Conservation (phyloP, 2,113 vertebrate genomes). For the Formicarius rufipectus region DNA sequence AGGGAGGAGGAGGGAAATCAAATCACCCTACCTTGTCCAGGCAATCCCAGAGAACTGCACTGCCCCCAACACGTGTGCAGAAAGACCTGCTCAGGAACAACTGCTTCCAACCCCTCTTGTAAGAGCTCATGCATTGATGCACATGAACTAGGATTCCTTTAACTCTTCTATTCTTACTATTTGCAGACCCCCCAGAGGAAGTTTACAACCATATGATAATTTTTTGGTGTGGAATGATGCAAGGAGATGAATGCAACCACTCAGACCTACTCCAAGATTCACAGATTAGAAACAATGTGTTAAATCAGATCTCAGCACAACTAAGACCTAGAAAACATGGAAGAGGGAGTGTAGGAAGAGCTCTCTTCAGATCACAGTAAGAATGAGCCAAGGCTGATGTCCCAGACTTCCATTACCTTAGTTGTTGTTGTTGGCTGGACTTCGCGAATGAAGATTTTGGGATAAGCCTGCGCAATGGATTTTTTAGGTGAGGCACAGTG, state of each 20-base stretch:
- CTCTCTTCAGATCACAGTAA: not conserved
- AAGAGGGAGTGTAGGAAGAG: not conserved
- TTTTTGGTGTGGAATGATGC: not conserved
- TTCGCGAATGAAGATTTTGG: too few relatives aligned
- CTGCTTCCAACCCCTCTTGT: not conserved
- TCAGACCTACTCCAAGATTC: not conserved
- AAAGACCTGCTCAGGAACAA: not conserved
- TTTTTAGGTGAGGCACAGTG: too few relatives aligned
- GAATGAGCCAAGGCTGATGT: not conserved
- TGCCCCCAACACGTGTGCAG: not conserved
- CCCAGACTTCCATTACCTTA: not conserved
- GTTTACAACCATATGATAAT: not conserved
- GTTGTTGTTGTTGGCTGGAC: too few relatives aligned
- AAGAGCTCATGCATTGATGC: not conserved
- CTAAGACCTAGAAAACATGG: not conserved
- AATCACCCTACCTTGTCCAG: accelerated
- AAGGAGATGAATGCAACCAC: not conserved
- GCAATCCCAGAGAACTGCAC: not conserved
- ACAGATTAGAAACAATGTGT: not conserved
- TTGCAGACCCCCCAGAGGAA: not conserved
- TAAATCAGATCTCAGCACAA: not conserved
- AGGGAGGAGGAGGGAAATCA: not conserved
- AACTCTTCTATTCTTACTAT: not conserved
- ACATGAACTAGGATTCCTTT: not conserved
- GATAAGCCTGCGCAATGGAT: too few relatives aligned